A percentile compares a stretch with the other conserved stretches of the same genome.
These are phyloP conservation scores for Drosophila albomicans DNA, from an alignment of 1,140 invertebrate genomes.

Conservation along the genomic window DNA sequence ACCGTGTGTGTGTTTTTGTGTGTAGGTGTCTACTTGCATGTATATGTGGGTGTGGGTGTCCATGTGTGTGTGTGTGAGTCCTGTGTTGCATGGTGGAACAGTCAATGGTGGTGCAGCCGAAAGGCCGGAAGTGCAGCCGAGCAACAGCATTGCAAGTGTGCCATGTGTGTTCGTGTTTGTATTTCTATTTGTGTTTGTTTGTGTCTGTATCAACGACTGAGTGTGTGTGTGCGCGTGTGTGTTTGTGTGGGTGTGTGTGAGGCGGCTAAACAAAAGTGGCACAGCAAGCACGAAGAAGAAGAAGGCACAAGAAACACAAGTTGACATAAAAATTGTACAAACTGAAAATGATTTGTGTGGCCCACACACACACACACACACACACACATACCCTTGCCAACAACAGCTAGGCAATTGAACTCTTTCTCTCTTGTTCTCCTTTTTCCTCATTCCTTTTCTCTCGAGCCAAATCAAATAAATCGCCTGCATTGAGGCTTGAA, in stretches of 20 bases:
- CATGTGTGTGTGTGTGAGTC: slow-evolving; percentile 10
- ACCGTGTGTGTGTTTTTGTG: slow-evolving; percentile 31
- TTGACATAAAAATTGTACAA: slow-evolving; percentile 80
- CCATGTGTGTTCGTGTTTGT: slow-evolving; percentile 5
- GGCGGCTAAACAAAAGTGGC: slow-evolving; percentile 71
- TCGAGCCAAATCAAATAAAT: slow-evolving; percentile 47
- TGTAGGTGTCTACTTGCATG: slow-evolving; percentile 3
- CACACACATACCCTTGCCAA: background rate
- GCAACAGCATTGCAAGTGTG: slow-evolving; percentile 60
- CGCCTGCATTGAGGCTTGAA: slow-evolving; percentile 52
- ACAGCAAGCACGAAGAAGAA: slow-evolving; percentile 39
- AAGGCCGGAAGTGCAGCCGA: slow-evolving; percentile 77
- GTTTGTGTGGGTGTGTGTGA: slow-evolving; percentile 28
- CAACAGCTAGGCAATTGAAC: slow-evolving; percentile 15
- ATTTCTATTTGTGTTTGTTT: slow-evolving; percentile 16
- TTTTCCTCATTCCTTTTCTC: background rate
- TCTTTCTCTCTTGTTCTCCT: slow-evolving; percentile 5
- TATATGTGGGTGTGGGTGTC: slow-evolving; percentile 13
- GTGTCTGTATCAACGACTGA: slow-evolving; percentile 15
- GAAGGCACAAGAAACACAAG: slow-evolving; percentile 46
- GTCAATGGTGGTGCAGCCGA: slow-evolving; percentile 68
- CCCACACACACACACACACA: slow-evolving; percentile 29
- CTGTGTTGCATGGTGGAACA: slow-evolving; percentile 68
- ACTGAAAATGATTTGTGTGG: slow-evolving; percentile 79
- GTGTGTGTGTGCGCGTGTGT: slow-evolving; percentile 16